A percentile compares a stretch with the other conserved stretches of the same genome.
Evolutionary conservation across 2,113 vertebrate genomes (phyloP).

Genomic region (Pollimyrus isidori): DNA sequence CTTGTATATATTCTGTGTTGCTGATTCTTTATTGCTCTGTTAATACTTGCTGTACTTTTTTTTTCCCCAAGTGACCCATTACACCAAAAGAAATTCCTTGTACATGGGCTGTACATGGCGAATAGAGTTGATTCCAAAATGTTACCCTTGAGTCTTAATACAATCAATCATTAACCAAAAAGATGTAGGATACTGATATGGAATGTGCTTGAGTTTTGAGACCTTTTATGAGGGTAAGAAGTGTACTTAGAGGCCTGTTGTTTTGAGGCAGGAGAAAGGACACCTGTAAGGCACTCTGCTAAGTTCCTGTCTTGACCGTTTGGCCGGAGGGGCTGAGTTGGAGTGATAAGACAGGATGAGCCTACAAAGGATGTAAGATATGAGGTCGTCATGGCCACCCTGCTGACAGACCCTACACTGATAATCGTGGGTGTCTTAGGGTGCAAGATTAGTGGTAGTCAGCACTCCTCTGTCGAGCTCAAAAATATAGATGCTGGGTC

Average conservation of each 20-base stretch:
- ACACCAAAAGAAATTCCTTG: too few species aligned
- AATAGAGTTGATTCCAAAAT: background rate
- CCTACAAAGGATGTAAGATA: background rate
- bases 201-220: background rate
- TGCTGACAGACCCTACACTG: background rate
- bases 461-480: background rate
- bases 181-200: background rate
- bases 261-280: background rate
- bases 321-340: background rate
- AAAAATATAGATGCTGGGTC: background rate
- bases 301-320: background rate
- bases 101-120: too few species aligned
- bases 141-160: background rate
- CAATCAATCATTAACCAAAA: constrained; percentile 3
- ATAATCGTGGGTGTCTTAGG: background rate
- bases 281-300: background rate
- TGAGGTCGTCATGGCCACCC: background rate
- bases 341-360: background rate
- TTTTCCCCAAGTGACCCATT: too few species aligned
- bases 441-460: background rate
- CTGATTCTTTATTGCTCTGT: too few species aligned
- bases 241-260: background rate
- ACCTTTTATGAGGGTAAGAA: background rate
- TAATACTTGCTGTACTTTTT: too few species aligned
- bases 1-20: too few species aligned